Base-by-base conservation (phyloP, 1,140 invertebrate genomes). In the Polyergus mexicanus region DNA sequence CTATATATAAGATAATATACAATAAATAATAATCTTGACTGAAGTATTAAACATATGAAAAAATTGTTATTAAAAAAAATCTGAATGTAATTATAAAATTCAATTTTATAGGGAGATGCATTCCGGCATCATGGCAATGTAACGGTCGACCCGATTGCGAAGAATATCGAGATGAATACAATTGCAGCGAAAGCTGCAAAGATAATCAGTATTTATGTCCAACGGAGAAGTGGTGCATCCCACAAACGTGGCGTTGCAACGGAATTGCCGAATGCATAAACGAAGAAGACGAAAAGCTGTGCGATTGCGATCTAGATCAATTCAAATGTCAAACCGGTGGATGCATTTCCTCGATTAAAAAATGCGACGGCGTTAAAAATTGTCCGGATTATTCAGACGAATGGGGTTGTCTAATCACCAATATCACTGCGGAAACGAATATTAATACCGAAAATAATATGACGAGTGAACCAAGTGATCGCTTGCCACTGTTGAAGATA, bases 111-210 rank as follows among this genome's bases (percentile, higher is more conserved):
- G 94, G 94, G 68, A 94, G 96, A 51, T 97, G 96, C 88, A 95
- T 97, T 56, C 96, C 96, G 56, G 87, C 94, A 2, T 84, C 96
- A 1, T 96, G 96, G 96, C 95, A 95, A 85, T 97, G 97, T 93
- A 96, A 98, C 91, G 96, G 96, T 5, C 95, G 95, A 16, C 93
- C 96, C n/a, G 97, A 97, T 75, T 98, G 97, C 92, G 94, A 95
- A 16, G 96, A 96, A 88, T 95, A 96, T 76, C 94, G 94, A 5
- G 97, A 98, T 91, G 97, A 97, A 93, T 94, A 95, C 32, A 95
- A 95, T 51, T 97, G 96, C 89, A 94, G 94, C 47, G 93, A 94
- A 62, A 94, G 94, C 60, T 97, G 96, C 88, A 94, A 93, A 0
- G 96, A 96, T 71, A 93, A 96, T 77, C 95, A 96, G 88, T 97